A percentile compares a stretch with the other conserved stretches of the same genome.
These are phyloP conservation scores for Thamnophis elegans DNA, from an alignment of 2,797 vertebrate genomes.

Conservation along the genomic window DNA sequence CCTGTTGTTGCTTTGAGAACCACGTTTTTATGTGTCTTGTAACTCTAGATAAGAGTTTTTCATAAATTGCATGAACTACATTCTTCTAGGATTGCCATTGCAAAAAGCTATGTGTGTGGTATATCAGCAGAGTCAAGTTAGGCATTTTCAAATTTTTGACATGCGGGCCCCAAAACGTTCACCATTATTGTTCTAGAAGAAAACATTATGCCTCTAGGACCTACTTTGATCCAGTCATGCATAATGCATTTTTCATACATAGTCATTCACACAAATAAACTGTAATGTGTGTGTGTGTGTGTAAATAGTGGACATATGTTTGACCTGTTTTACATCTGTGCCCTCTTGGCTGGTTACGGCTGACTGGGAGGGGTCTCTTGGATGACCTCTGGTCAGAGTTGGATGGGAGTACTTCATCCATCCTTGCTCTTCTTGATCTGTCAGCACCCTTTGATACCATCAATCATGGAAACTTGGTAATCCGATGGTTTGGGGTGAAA, in stretches of 20 bases:
- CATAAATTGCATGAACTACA: not conserved
- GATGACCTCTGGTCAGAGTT: not conserved
- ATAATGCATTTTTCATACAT: not conserved
- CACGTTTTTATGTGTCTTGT: not conserved
- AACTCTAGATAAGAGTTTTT: not conserved
- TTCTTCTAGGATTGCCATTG: not conserved
- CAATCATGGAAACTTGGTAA: not conserved
- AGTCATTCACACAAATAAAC: not conserved
- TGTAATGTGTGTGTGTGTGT: no score
- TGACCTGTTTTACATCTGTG: not conserved
- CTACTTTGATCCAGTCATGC: not conserved
- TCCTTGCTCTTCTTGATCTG: not conserved
- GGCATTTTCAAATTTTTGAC: not conserved
- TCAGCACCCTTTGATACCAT: not conserved
- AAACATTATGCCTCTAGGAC: not conserved
- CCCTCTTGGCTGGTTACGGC: not conserved
- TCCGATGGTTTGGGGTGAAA: not conserved
- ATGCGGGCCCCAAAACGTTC: not conserved
- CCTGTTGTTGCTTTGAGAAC: not conserved
- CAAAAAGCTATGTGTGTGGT: not conserved
- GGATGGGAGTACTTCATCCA: not conserved
- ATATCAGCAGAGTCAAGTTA: not conserved
- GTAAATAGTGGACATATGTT: not conserved
- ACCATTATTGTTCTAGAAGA: not conserved
- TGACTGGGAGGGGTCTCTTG: not conserved